Percentiles rank a stretch among this genome's conserved stretches.
These are phyloP conservation scores for Daktulosphaira vitifoliae DNA, from an alignment of 1,140 invertebrate genomes.

Conservation along the genomic window DNA sequence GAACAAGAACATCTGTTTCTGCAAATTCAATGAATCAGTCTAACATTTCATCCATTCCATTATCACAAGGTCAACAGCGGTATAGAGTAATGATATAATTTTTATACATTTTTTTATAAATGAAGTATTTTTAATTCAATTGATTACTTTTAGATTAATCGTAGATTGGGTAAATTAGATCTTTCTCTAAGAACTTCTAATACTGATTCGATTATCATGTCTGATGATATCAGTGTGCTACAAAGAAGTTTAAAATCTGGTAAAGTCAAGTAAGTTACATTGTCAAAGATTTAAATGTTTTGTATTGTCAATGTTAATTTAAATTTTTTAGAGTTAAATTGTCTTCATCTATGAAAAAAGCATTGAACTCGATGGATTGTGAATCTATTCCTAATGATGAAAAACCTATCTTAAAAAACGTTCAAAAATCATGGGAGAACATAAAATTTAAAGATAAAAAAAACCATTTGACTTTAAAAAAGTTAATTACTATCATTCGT, in stretches of 20 bases:
- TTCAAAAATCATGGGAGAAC: not conserved
- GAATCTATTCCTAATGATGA: not conserved
- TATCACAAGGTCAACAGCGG: not conserved
- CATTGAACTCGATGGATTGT: not conserved
- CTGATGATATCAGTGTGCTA: conserved; percentile 18
- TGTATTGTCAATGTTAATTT: not conserved
- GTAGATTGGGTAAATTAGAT: conserved; percentile 4
- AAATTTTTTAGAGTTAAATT: conserved; percentile 10
- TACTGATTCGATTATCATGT: not conserved
- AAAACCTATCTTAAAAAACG: not conserved
- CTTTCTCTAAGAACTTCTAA: not conserved
- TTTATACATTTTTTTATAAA: not conserved
- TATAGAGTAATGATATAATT: not conserved
- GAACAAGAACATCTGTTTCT: not conserved
- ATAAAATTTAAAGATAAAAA: conserved; percentile 2
- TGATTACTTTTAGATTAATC: not conserved
- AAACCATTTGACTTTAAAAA: conserved; percentile 6
- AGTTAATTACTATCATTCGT: conserved; percentile 4
- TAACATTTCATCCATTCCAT: not conserved
- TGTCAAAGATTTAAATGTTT: not conserved
- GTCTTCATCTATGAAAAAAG: not conserved
- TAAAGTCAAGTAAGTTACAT: conserved; percentile 16
- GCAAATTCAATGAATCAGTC: not conserved
- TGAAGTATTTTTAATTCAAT: not conserved
- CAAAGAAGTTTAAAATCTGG: conserved; percentile 7